Base-by-base conservation (phyloP, 2,888 invertebrate genomes). In the Cephus nigrinus region DNA sequence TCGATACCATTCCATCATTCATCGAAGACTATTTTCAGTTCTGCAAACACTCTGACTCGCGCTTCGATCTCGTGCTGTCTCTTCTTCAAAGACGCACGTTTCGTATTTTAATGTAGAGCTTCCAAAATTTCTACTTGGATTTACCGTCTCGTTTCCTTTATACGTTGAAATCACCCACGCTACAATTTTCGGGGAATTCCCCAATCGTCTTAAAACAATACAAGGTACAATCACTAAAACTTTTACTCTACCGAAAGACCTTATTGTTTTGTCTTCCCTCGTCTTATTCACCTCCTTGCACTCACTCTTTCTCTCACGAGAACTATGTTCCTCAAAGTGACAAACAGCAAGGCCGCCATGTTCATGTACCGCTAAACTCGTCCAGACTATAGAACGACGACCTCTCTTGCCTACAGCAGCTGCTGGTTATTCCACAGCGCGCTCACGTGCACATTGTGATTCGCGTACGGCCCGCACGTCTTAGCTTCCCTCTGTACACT, bases 341-440 rank as follows among this genome's bases (percentile, higher is more conserved):
- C 55, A 55, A 23, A 55, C 15, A 12, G 30, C 71, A 33, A 71
- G 30, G 71, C 71, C 30, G 71, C 71, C 32, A 30, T 31, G 71
- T 33, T 23, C 31, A 71, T 30, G 73, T 68, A 73, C 68, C 73
- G 78, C 75, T 78, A 71, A 71, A 71, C 32, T 33, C 15, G 32
- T 12, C 12, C 74, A 33, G 36, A 74, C 74, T 74, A 34, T 69
- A 79, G 81, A 80, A 81, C 81, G 71, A 78, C 79, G 81, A 81
- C 80, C 81, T 80, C 80, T 68, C 69, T 71, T 71, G 71, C 71
- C 31, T 23, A 71, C 12, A 55, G 78, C 80, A 80, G 75, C 80
- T 78, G 78, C 72, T 68, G 35, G 74, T 40, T 77, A 35, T 68
- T 40, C 12, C 68, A 69, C 74, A 69, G 35, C 73, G 74, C 40